phyloP scores from a whole-genome alignment of 2,888 invertebrate species.

The Tyria jacobaeae region DNA sequence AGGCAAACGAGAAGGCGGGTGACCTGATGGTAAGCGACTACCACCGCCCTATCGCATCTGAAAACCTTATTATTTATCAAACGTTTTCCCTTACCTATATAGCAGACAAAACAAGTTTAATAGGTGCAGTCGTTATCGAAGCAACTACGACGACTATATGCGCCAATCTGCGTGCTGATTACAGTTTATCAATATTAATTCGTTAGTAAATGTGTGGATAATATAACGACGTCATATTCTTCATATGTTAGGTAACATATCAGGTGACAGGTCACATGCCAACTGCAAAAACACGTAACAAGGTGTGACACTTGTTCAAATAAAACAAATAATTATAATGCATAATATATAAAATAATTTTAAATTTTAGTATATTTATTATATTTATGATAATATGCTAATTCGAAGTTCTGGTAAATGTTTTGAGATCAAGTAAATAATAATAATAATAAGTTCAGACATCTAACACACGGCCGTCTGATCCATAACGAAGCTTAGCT shows the following conservation, averaged over 20 bases:
- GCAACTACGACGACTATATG: neutral
- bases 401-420: too few species aligned
- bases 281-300: too few species aligned
- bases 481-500: too few species aligned
- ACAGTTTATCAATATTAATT: slow-evolving; percentile 36
- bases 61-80: too few species aligned
- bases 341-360: neutral
- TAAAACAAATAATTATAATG: neutral
- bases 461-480: too few species aligned
- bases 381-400: neutral
- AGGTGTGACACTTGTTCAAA: slow-evolving; percentile 35
- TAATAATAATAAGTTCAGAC: too few species aligned
- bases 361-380: neutral
- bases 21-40: too few species aligned
- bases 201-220: slow-evolving; percentile 30
- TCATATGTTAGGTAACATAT: slow-evolving; percentile 18
- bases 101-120: neutral
- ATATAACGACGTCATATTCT: slow-evolving; percentile 13
- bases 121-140: slow-evolving; percentile 32
- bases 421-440: too few species aligned
- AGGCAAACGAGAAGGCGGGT: too few species aligned
- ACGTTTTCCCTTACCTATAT: too few species aligned
- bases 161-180: slow-evolving; percentile 29
- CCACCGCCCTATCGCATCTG: too few species aligned
- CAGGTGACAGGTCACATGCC: slow-evolving; percentile 33